phyloP scores from a whole-genome alignment of 1,140 invertebrate species.

The Aradophagus sp. region DNA sequence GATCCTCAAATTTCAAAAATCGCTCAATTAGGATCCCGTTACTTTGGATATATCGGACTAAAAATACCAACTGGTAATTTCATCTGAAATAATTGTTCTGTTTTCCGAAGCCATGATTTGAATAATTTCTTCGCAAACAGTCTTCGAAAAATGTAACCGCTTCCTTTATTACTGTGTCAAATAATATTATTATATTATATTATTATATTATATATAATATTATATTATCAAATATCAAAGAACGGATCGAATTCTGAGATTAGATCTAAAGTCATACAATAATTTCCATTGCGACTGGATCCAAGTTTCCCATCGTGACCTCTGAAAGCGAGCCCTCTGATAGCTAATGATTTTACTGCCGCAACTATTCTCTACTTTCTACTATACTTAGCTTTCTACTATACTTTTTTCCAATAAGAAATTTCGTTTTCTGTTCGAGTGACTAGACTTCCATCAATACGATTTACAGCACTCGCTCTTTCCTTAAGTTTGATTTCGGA shows the following conservation, averaged over 20 bases:
- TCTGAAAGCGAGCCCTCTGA: constrained; percentile 57
- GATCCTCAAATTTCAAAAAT: constrained; percentile 32
- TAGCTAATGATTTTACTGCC: constrained; percentile 30
- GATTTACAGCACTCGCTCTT: constrained; percentile 23
- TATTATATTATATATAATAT: too few species aligned
- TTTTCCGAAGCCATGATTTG: constrained; percentile 50
- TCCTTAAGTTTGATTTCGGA: constrained; percentile 20
- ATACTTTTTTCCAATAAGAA: constrained; percentile 53
- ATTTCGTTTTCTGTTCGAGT: constrained; percentile 8
- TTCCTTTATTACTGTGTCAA: too few species aligned
- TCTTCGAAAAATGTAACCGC: constrained; percentile 41
- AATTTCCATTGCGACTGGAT: constrained; percentile 58
- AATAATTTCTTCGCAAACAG: constrained; percentile 67
- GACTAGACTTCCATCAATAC: constrained; percentile 6
- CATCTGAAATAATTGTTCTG: constrained; percentile 16
- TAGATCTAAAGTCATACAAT: constrained; percentile 60
- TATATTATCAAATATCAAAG: constrained; percentile 54
- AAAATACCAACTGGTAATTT: constrained; percentile 61
- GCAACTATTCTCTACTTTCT: constrained; percentile 50
- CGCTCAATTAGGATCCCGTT: constrained; percentile 16
- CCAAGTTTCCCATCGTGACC: constrained; percentile 60
- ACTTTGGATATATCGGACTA: constrained; percentile 34
- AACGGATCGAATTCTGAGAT: constrained; percentile 66
- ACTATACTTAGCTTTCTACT: too few species aligned
- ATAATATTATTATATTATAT: too few species aligned